Percentiles rank a stretch among this genome's conserved stretches.
Conservation (phyloP, 2,797 vertebrate genomes). For the Peromyscus aztecus region DNA sequence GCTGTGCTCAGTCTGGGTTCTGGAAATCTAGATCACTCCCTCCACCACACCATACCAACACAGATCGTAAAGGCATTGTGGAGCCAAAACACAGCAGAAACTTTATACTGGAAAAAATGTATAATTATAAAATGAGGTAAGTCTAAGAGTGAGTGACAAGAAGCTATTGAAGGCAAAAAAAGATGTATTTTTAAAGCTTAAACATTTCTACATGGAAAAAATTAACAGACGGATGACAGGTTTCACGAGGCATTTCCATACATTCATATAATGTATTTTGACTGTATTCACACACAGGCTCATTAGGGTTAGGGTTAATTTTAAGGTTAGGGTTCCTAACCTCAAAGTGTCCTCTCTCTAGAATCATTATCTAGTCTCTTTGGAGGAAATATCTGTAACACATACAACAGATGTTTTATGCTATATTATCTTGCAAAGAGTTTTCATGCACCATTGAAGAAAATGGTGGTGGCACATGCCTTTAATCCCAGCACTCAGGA, state of each 20-base stretch:
- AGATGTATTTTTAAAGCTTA: constrained; percentile 19
- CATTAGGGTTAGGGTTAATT: neutral
- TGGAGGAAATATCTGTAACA: constrained; percentile 46
- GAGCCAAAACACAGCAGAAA: constrained; percentile 10
- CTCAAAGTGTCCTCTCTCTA: neutral
- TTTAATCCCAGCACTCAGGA: too few species aligned
- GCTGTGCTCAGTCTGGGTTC: neutral
- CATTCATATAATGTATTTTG: neutral
- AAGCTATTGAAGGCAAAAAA: neutral
- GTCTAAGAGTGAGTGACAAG: neutral
- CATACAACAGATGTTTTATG: neutral
- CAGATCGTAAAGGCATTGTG: neutral
- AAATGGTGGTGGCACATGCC: neutral
- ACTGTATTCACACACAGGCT: neutral
- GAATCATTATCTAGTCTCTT: neutral
- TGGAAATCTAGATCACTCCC: neutral
- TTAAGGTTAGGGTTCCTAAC: neutral
- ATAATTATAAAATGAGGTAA: neutral
- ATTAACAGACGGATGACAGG: constrained; percentile 39
- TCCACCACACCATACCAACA: neutral
- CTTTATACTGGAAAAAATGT: neutral
- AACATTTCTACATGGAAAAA: constrained; percentile 63
- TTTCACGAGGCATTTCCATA: neutral
- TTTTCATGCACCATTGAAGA: neutral
- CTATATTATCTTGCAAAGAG: neutral